Base-by-base conservation (phyloP, 2,113 vertebrate species). In the Isichthys henryi region DNA sequence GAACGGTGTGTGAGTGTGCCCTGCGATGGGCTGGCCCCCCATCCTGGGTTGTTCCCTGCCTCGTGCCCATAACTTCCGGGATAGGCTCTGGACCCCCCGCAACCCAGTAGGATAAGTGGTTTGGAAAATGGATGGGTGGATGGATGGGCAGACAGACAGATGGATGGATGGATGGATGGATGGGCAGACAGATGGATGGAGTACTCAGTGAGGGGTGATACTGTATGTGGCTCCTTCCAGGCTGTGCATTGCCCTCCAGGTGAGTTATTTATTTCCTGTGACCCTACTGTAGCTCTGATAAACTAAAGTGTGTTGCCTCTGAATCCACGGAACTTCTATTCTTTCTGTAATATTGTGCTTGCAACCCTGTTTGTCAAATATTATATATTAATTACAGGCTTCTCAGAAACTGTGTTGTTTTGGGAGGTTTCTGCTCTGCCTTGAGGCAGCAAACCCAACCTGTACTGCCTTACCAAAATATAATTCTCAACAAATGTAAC, bases 181-280 rank as follows among this genome's bases (percentile, higher is more conserved):
- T 50, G 50, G 50, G 39, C 39, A 39, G 39, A 39, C 39, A 39
- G 39, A 53, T 53, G 52, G 17, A 88, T 88, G 10, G 35, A 58
- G 39, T n/a, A n/a, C 21, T 88, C 56, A 62, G 19, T 66, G 52
- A 88, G 39, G 21, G 35, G 4, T 66, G 87, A 46, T 88, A 56
- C 58, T 88, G 86, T 31, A 0, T 31, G 62, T 88, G 39, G 21
- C 31, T 62, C 86, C 23, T 15, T 39, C 19, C 7, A 31, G 53
- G 52, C 17, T 87, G 52, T 58, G 35, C 13, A 45, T 50, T n/a
- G 39, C 53, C 86, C 86, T 87, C n/a, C n/a, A 87, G 86, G 86
- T 87, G n/a, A 87, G 86, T 87, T 52, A 87, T 45, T 50, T 56
- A 66, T 88, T 88, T 39, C 87, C 87, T 43, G 9, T 62, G 58